Percentiles rank a stretch among this genome's conserved stretches.
These are phyloP conservation scores for Trachelus troglodyta DNA, from an alignment of 2,888 invertebrate species.

Conservation along the genomic window DNA sequence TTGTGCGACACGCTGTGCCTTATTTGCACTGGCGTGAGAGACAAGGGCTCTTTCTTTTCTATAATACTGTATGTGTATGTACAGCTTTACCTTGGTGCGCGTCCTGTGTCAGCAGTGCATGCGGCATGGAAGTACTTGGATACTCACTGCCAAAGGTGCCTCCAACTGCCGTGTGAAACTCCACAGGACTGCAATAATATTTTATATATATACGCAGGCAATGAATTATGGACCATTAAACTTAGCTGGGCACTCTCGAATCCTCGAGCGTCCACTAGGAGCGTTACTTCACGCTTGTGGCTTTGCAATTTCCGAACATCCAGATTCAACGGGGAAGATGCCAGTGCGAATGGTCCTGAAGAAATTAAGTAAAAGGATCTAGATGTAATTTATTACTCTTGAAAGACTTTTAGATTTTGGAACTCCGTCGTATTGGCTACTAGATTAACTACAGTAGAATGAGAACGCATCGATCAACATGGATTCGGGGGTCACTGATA, in stretches of 20 bases:
- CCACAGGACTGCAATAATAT: conserved; percentile 41
- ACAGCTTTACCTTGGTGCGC: not conserved
- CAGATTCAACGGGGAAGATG: not conserved
- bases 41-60: not conserved
- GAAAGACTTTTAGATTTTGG: not conserved
- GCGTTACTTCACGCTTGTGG: not conserved
- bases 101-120: not conserved
- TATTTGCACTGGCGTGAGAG: not conserved
- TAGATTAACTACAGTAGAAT: not conserved
- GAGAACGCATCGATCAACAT: not conserved
- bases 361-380: not conserved
- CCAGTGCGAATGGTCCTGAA: not conserved
- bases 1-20: not conserved
- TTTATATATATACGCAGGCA: conserved; percentile 52
- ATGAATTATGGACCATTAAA: conserved; percentile 58
- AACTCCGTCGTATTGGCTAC: not conserved
- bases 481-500: not conserved
- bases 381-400: not conserved
- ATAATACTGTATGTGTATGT: not conserved
- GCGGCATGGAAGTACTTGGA: not conserved
- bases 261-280: not conserved
- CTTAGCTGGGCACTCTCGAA: conserved; percentile 18
- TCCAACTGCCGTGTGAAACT: not conserved
- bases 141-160: not conserved
- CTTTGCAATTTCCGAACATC: not conserved